Base-by-base conservation (phyloP, 1,140 invertebrate genomes). In the Euschistus heros region DNA sequence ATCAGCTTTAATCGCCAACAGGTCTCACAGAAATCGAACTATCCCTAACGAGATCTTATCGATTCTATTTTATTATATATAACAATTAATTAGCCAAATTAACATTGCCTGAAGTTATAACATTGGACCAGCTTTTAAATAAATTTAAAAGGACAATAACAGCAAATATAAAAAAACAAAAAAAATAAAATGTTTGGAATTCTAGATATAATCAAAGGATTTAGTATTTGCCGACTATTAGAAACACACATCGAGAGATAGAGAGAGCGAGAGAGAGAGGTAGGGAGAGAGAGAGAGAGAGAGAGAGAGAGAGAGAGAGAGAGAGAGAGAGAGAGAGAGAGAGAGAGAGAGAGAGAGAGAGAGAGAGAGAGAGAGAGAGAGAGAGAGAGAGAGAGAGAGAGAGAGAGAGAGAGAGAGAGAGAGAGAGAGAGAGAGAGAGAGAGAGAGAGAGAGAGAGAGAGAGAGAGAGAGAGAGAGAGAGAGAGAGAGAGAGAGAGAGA, bases 211-310 rank as follows among this genome's bases (percentile, higher is more conserved):
- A n/a, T n/a, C n/a, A n/a, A n/a, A n/a, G n/a, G n/a, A n/a, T n/a
- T n/a, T n/a, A n/a, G n/a, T n/a, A n/a, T n/a, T n/a, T n/a, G n/a
- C n/a, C n/a, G n/a, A n/a, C n/a, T n/a, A n/a, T n/a, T n/a, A n/a
- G n/a, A 8, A 26, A 13, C 18, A 18, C 52, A 55, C 14, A 60
- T 8, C 7, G 57, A 24, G 46, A 37, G 42, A 20, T 20, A 59
- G 24, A 24, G 44, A 24, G 37, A 66, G 63, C 67, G 59, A 65
- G 62, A 66, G 69, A 70, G 65, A 62, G 59, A 52, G 62, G 67
- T 69, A 69, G 67, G 65, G 69, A 68, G 68, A 71, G 66, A 68
- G 68, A 68, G 66, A 61, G 69, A 67, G 65, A 64, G 63, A 64
- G 63, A 64, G 63, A 61, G 63, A 64, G 63, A 64, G 63, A 64